Evolutionary conservation across 2,797 vertebrate genomes (phyloP), one percentile per base, ranked within the genome.

Genomic region (Gallinago nigripennis): DNA sequence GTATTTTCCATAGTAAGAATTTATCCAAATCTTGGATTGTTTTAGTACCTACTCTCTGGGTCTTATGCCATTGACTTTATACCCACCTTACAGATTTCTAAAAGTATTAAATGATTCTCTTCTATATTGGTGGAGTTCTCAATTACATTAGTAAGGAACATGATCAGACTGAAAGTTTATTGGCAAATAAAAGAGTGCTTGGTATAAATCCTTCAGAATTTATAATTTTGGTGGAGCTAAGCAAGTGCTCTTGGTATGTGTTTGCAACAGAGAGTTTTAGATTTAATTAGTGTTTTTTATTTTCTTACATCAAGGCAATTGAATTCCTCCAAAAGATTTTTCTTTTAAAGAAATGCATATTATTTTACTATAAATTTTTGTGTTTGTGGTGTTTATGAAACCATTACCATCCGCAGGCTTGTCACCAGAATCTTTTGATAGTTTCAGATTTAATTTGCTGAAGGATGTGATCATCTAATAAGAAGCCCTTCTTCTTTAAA

Each of bases 11-110:
- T 64, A 53, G 3, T 27, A 37, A 65, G 27, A 56, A 63, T 58
- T 72, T 56, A 24, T 60, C 13, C 60, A 25, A 64, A 48, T 54
- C 5, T 50, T 76, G 20, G 8, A 6, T 61, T 0, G 0, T 8
- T 77, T 53, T 24, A 51, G 31, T 33, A 27, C 3, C 24, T 79
- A 6, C 4, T 31, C 11, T 57, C 11, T 24, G 33, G 31, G 8
- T 61, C 18, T 66, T 33, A 17, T n/a, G 14, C 13, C 8, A 25
- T 10, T 75, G 28, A 41, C 27, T 90, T 75, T 12, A 71, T 76
- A 80, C 25, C 8, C 5, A 39, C 6, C 11, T 86, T 82, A 23
- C 37, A 71, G 80, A 53, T 89, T 68, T 45, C 16, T 66, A 23
- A 58, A 69, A 31, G 8, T 48, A 23, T 48, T 54, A 51, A 73